Base-by-base conservation (phyloP, 2,113 vertebrate species). In the Pseudolaguvia tuberculata region DNA sequence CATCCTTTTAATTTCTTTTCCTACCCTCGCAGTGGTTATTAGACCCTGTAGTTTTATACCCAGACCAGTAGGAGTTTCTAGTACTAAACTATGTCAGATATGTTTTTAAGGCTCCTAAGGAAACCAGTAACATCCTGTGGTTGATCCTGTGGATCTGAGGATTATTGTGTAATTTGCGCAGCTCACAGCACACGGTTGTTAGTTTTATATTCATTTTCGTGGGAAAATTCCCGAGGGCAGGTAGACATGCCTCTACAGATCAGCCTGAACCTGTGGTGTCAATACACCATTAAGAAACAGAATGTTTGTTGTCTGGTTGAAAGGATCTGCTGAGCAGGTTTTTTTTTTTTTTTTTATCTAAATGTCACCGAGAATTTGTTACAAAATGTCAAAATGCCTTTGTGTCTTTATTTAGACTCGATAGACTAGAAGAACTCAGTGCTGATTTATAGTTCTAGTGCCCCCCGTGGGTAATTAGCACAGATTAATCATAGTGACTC, bases 181-280 rank as follows among this genome's bases (percentile, higher is more conserved):
- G 67, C 62, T 76, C 47, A 62, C 23, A 63, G 59, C 57, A 55
- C 47, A n/a, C n/a, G 29, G 35, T 61, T 66, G 48, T 29, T 52
- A 55, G 31, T 70, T 79, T 70, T 58, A n/a, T 59, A 18, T 31
- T 70, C 70, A 8, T 35, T 21, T 21, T 70, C 56, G 48, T 78
- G 76, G 68, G 69, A 76, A 79, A 62, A 76, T 73, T 51, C 48
- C 69, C 15, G 39, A 55, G 52, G 48, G 35, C 55, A 61, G 39
- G 58, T 21, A 78, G 18, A 55, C 66, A 42, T 75, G 72, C 74
- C 47, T 47, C 11, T 48, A 48, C 76, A 78, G 62, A 76, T 58
- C 76, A 42, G 47, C 50, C 55, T 53, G 45, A 50, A 51, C 39
- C 50, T 39, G 23, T 73, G 57, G 35, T 7, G 18, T 23, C 14